Percentiles rank a stretch among this genome's conserved stretches.
phyloP scores from a whole-genome alignment of 2,888 invertebrate species.

The Euzetes globulus region DNA sequence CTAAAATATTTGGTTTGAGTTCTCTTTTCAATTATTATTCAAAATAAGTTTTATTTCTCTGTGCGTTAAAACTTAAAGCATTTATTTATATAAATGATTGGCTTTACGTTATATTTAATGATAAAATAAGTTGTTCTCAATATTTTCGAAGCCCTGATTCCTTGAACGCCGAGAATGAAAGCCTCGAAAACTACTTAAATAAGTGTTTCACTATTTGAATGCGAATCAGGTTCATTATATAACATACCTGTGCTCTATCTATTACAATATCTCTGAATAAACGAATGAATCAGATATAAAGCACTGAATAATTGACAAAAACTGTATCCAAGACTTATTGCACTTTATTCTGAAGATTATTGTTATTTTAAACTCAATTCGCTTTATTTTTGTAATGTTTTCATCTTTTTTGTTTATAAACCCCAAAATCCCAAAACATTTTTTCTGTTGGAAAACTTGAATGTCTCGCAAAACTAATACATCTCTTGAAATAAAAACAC shows the following conservation, averaged over 20 bases:
- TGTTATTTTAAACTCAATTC: conserved; percentile 8
- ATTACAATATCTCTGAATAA: neutral
- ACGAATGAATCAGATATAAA: neutral
- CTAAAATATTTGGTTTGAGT: neutral
- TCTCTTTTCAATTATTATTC: neutral
- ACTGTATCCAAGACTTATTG: neutral
- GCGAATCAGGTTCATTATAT: neutral
- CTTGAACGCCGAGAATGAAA: neutral
- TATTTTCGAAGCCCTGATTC: neutral
- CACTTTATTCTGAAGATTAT: neutral
- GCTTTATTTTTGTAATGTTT: neutral
- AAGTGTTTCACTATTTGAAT: neutral
- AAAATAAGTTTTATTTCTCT: no score
- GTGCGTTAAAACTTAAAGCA: neutral
- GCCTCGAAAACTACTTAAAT: neutral
- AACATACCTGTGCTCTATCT: neutral
- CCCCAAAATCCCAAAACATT: neutral
- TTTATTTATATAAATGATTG: conserved; percentile 1
- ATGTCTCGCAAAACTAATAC: neutral
- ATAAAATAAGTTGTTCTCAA: neutral
- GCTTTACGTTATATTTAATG: neutral
- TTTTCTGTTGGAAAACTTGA: neutral
- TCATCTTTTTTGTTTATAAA: neutral
- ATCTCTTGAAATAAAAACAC: neutral
- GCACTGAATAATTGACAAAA: neutral